Evolutionary conservation across 2,797 vertebrate species (phyloP).

Genomic region (Vipera ursinii): DNA sequence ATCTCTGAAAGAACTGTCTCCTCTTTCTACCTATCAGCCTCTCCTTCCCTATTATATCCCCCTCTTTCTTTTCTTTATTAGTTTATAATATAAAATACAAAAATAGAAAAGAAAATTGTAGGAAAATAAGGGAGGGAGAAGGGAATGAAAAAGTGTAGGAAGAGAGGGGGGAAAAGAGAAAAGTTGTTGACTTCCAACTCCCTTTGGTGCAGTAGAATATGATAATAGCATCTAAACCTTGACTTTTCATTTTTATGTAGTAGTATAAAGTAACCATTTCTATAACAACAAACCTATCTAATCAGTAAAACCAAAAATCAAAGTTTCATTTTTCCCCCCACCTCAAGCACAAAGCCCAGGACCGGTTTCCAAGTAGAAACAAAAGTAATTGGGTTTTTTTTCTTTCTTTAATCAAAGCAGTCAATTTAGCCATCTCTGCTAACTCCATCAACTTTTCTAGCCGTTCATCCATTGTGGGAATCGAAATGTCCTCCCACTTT

Average conservation of each 20-base stretch:
- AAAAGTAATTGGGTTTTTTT: background rate
- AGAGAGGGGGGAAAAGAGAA: background rate
- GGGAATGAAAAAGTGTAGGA: background rate
- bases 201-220: background rate
- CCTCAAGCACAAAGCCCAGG: background rate
- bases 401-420: background rate
- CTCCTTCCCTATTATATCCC: background rate
- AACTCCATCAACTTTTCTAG: background rate
- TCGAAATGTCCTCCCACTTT: background rate
- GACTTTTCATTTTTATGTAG: background rate
- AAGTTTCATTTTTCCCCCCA: accelerated
- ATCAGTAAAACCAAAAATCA: background rate
- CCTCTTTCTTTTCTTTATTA: background rate
- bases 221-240: background rate
- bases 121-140: background rate
- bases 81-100: background rate
- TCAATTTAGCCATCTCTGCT: background rate
- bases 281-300: background rate
- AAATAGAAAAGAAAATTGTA: background rate
- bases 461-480: background rate
- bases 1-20: background rate
- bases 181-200: background rate
- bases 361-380: background rate
- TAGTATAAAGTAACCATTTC: background rate
- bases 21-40: background rate